Conservation (phyloP, 2,113 vertebrate genomes). For the Prietella phreatophila region DNA sequence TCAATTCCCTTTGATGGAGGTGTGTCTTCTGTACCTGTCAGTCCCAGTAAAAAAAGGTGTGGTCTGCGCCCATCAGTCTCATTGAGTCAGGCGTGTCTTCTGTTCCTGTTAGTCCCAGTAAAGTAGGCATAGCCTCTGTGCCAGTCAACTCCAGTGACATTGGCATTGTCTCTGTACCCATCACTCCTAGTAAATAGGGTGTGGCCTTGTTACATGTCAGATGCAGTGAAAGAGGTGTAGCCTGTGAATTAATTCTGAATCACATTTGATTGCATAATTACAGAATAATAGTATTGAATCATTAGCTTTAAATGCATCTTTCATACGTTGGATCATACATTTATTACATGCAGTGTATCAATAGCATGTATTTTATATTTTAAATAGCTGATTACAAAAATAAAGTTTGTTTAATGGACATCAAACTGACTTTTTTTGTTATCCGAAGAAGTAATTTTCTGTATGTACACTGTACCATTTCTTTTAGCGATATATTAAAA, state of each 20-base stretch:
- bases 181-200: too few relatives aligned
- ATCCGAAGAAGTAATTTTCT: not conserved
- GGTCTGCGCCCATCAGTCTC: not conserved
- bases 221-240: not conserved
- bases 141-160: too few relatives aligned
- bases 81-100: not conserved
- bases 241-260: not conserved
- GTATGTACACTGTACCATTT: not conserved
- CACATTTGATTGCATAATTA: not conserved
- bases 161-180: too few relatives aligned
- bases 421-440: not conserved
- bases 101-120: not conserved
- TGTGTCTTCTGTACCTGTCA: not conserved
- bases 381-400: not conserved
- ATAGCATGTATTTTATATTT: not conserved
- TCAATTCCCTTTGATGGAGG: not conserved
- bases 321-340: not conserved
- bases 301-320: not conserved
- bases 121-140: not conserved
- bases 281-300: not conserved
- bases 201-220: not conserved
- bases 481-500: not conserved
- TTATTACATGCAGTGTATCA: not conserved
- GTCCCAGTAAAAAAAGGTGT: not conserved
- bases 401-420: not conserved